phyloP scores from a whole-genome alignment of 2,888 invertebrate species.

The Scrobipalpa atriplicella region DNA sequence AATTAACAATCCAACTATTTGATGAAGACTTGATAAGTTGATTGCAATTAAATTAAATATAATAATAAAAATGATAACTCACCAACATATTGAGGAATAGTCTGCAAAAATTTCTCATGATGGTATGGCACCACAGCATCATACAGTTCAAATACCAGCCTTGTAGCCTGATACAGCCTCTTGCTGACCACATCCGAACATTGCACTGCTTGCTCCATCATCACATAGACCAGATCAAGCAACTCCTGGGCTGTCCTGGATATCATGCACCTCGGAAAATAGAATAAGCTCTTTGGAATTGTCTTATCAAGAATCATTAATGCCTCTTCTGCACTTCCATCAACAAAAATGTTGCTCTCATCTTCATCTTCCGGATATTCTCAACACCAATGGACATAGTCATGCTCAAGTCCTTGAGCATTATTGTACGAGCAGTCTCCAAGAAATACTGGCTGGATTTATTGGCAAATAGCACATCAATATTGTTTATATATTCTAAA shows the following conservation, averaged over 20 bases:
- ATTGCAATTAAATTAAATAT: too few relatives aligned
- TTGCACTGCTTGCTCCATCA: slow-evolving; percentile 85
- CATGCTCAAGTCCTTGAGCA: slow-evolving; percentile 91
- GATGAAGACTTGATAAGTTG: too few relatives aligned
- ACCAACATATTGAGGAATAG: slow-evolving; percentile 94
- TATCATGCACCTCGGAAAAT: slow-evolving; percentile 82
- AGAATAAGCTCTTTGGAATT: slow-evolving; percentile 70
- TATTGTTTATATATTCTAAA: slow-evolving; percentile 86
- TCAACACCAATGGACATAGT: slow-evolving; percentile 83
- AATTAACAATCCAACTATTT: too few relatives aligned
- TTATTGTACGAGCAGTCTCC: slow-evolving; percentile 86
- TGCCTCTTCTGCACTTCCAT: slow-evolving; percentile 60
- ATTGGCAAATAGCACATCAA: slow-evolving; percentile 89
- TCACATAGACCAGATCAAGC: slow-evolving; percentile 83
- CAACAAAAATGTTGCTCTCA: slow-evolving; percentile 32
- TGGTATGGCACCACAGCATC: slow-evolving; percentile 89
- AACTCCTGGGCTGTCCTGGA: slow-evolving; percentile 86
- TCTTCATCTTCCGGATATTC: slow-evolving; percentile 53
- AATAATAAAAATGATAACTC: slow-evolving; percentile 44
- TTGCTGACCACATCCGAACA: slow-evolving; percentile 84
- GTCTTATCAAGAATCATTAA: slow-evolving; percentile 67
- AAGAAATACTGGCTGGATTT: slow-evolving; percentile 89
- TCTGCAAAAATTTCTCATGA: slow-evolving; percentile 90
- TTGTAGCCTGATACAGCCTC: slow-evolving; percentile 86
- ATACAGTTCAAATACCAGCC: slow-evolving; percentile 90